Percentiles rank a stretch among this genome's conserved stretches.
Evolutionary conservation across 2,888 invertebrate species (phyloP).

Genomic region (Hyles lineata): DNA sequence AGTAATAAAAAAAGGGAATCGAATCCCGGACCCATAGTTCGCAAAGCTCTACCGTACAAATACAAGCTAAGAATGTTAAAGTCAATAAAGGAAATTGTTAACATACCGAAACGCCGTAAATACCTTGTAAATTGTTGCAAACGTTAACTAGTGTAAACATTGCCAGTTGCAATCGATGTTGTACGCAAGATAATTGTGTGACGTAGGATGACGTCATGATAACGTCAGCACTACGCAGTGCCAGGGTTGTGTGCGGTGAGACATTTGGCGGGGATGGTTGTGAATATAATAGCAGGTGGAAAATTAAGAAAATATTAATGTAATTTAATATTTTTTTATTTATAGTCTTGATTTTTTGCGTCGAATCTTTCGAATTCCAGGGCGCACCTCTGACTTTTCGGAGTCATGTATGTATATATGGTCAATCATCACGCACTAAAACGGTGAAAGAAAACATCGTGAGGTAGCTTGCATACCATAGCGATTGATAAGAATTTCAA

Average conservation of each 20-base stretch:
- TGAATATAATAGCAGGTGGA: not conserved
- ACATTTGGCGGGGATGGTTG: not conserved
- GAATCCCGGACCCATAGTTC: too few relatives aligned
- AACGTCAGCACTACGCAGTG: not conserved
- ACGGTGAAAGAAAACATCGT: too few relatives aligned
- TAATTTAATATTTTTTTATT: too few relatives aligned
- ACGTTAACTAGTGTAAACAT: constrained; percentile 23
- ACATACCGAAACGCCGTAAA: constrained; percentile 3
- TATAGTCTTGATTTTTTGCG: too few relatives aligned
- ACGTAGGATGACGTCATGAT: constrained; percentile 9
- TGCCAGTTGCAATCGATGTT: constrained; percentile 23
- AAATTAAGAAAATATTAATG: not conserved
- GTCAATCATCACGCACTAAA: too few relatives aligned
- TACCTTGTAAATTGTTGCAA: constrained; percentile 22
- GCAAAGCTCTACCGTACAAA: not conserved
- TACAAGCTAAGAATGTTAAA: not conserved
- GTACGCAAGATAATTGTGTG: not conserved
- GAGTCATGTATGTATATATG: too few relatives aligned
- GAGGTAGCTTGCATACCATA: too few relatives aligned
- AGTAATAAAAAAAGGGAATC: too few relatives aligned
- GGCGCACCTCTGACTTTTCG: too few relatives aligned
- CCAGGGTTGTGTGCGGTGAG: not conserved
- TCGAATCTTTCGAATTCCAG: too few relatives aligned
- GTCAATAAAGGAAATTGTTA: constrained; percentile 2
- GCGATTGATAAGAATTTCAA: too few relatives aligned